Evolutionary conservation across 2,888 invertebrate genomes (phyloP), one percentile per base, ranked within the genome.

Genomic region (Orthonevra nobilis): DNA sequence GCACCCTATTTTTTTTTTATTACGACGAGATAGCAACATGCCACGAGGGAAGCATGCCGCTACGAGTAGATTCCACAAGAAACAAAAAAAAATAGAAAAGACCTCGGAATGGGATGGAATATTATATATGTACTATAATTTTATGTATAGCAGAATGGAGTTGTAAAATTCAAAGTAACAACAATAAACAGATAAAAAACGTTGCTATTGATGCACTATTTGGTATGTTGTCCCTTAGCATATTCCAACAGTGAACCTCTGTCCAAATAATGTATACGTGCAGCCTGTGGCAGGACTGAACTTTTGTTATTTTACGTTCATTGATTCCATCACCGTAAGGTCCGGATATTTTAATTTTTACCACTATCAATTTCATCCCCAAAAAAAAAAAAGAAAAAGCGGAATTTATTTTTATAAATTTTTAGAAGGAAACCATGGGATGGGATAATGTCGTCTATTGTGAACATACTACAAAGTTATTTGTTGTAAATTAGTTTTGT

Each of bases 111-210:
- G n/a, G 42, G 36, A 58, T 48, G 23, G 44, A 63, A 56, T n/a
- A n/a, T n/a, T n/a, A n/a, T n/a, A n/a, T n/a, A n/a, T n/a, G n/a
- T n/a, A n/a, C n/a, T n/a, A n/a, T n/a, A n/a, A n/a, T n/a, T n/a
- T n/a, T n/a, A n/a, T n/a, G n/a, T n/a, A n/a, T n/a, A n/a, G n/a
- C 10, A 26, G 54, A 34, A 42, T 23, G 28, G 28, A 36, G 34
- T 56, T 58, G 28, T 64, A 23, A 58, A 64, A 52, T 58, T 44
- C 44, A 52, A 23, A 75, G 63, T n/a, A n/a, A n/a, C n/a, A n/a
- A n/a, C n/a, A n/a, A n/a, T n/a, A n/a, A n/a, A n/a, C n/a, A n/a
- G n/a, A n/a, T n/a, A n/a, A n/a, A n/a, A n/a, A 42, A 42, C 20
- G 42, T 61, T 20, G n/a, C 32, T 19, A 20, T 36, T 40, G 34